A percentile compares a stretch with the other conserved stretches of the same genome.
phyloP scores from a whole-genome alignment of 2,888 invertebrate genomes.

The Platynereis dumerilii region DNA sequence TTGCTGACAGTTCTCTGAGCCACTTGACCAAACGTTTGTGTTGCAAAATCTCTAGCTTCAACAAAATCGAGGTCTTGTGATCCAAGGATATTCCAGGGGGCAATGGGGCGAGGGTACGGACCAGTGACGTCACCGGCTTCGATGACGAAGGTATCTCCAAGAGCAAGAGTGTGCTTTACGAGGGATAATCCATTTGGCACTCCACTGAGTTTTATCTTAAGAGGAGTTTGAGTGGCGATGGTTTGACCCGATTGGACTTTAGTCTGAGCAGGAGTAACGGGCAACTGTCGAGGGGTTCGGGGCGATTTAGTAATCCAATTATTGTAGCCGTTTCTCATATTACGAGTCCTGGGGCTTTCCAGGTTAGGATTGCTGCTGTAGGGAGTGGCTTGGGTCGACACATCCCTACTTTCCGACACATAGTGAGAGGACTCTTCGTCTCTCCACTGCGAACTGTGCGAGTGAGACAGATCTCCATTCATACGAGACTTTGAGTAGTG shows the following conservation, averaged over 20 bases:
- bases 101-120: constrained; percentile 2
- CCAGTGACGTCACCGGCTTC: constrained; percentile 9
- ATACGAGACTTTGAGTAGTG: not conserved
- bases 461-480: not conserved
- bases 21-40: constrained; percentile 35
- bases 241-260: not conserved
- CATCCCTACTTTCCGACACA: not conserved
- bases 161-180: constrained; percentile 3
- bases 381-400: not conserved
- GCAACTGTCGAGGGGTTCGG: not conserved
- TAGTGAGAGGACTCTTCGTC: not conserved
- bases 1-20: not conserved
- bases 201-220: constrained; percentile 1
- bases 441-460: not conserved
- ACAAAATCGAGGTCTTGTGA: constrained; percentile 20
- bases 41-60: constrained; percentile 28
- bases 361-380: not conserved
- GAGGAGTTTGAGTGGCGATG: constrained; percentile 25
- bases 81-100: constrained; percentile 21
- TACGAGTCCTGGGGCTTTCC: not conserved
- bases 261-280: not conserved
- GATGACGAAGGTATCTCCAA: constrained; percentile 24
- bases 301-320: not conserved
- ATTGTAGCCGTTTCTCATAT: not conserved
- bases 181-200: not conserved